Evolutionary conservation across 2,888 invertebrate species (phyloP), one percentile per base, ranked within the genome.

Genomic region (Cyaniris semiargus): DNA sequence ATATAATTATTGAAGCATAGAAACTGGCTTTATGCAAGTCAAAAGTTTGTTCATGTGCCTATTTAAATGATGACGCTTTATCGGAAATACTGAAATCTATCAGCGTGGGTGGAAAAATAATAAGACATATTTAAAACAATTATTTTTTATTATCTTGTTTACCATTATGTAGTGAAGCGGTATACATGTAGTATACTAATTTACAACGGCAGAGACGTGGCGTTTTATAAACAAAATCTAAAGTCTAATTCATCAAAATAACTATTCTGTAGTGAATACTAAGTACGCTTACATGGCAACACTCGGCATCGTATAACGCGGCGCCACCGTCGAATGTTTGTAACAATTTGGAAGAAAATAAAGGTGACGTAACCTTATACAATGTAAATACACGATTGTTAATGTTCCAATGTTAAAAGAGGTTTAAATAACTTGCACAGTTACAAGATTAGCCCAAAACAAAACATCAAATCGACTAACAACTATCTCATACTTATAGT

Each of bases 121-220:
- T 88, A 88, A 83, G 79, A 82, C 38, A 76, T 81, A 78, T 78
- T 91, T 86, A 90, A 93, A 93, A 93, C 93, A 93, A 93, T 92
- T 91, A 91, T 90, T 90, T 86, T 92, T 90, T 90, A 90, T 91
- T 89, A 89, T 91, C 85, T 90, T 90, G 90, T 92, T 89, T 90
- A 90, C 90, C 88, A 87, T 90, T 88, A 89, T 90, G 88, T 88
- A 88, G 88, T 90, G 90, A 92, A 92, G 92, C 92, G 84, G 88
- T 88, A 86, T 89, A 91, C 89, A 89, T 82, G 88, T 90, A 90
- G 89, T 89, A 88, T 87, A 87, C 90, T 92, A 92, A 88, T 85
- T 87, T 89, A 90, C 86, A 87, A 85, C 85, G 89, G 86, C 86
- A 85, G 86, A 86, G 87, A 86, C 85, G 86, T 86, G 86, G 84